Conservation (phyloP, 2,888 invertebrate genomes). For the Idaea aversata region DNA sequence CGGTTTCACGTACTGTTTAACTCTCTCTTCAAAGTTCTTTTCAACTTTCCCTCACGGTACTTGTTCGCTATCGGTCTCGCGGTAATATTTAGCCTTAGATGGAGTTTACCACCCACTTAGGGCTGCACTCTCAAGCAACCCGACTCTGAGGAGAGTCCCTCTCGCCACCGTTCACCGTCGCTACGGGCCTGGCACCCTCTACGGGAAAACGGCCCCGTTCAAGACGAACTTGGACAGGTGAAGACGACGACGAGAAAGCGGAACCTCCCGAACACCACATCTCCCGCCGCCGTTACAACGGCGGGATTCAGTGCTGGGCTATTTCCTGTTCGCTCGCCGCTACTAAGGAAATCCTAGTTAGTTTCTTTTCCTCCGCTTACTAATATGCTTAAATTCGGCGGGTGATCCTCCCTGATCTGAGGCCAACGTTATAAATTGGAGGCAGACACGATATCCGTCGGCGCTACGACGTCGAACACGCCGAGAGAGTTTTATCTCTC, state of each 20-base stretch:
- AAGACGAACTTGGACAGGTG: slow-evolving; percentile 48
- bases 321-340: neutral
- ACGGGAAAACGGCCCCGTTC: slow-evolving; percentile 71
- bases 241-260: slow-evolving; percentile 6
- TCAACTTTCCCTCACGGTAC: too few species aligned
- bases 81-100: too few species aligned
- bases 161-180: slow-evolving; percentile 44
- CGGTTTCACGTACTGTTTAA: too few species aligned
- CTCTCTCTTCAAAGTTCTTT: too few species aligned
- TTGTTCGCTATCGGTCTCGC: too few species aligned
- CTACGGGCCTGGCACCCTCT: slow-evolving; percentile 72
- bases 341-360: slow-evolving; percentile 9
- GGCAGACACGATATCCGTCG: neutral
- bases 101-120: too few species aligned
- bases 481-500: too few species aligned
- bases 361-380: slow-evolving; percentile 9
- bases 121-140: too few species aligned
- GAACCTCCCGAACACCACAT: slow-evolving; percentile 6
- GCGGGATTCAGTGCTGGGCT: slow-evolving; percentile 71
- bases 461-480: slow-evolving; percentile 4
- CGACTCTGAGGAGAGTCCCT: slow-evolving; percentile 69
- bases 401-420: too few species aligned
- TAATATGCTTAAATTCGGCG: neutral
- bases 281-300: slow-evolving; percentile 31
- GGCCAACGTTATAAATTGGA: slow-evolving; percentile 5